Evolutionary conservation across 2,888 invertebrate species (phyloP).

Genomic region (Ochropleura leucogaster): DNA sequence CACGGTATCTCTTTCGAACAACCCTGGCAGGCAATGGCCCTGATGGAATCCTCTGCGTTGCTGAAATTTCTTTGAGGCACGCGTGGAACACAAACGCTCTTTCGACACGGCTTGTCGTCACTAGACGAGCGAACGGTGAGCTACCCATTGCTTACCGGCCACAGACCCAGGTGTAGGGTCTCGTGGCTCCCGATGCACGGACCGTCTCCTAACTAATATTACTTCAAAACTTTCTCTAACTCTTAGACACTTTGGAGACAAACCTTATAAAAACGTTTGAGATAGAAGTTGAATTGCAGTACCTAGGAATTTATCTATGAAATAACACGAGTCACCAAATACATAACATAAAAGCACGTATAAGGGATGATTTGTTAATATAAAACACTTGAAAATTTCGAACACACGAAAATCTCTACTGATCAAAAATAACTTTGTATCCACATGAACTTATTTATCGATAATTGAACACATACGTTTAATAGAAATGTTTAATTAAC

Average conservation of each 20-base stretch:
- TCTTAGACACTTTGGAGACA: neutral
- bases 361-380: neutral
- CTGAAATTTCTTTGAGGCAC: no score
- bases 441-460: conserved; percentile 23
- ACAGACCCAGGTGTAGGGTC: no score
- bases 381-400: conserved; percentile 23
- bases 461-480: conserved; percentile 60
- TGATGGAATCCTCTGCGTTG: no score
- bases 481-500: conserved; percentile 29
- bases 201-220: neutral
- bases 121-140: no score
- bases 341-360: conserved; percentile 2
- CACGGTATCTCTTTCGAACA: no score
- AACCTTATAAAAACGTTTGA: neutral
- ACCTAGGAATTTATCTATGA: neutral
- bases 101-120: no score
- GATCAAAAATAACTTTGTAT: conserved; percentile 14
- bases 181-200: no score
- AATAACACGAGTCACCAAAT: conserved; percentile 10
- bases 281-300: neutral
- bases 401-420: conserved; percentile 14
- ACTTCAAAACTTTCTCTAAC: neutral
- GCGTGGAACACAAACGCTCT: no score
- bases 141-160: no score
- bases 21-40: no score